Percentiles rank a stretch among this genome's conserved stretches.
These are phyloP conservation scores for Sparus aurata DNA, from an alignment of 2,797 vertebrate species.

Conservation along the genomic window DNA sequence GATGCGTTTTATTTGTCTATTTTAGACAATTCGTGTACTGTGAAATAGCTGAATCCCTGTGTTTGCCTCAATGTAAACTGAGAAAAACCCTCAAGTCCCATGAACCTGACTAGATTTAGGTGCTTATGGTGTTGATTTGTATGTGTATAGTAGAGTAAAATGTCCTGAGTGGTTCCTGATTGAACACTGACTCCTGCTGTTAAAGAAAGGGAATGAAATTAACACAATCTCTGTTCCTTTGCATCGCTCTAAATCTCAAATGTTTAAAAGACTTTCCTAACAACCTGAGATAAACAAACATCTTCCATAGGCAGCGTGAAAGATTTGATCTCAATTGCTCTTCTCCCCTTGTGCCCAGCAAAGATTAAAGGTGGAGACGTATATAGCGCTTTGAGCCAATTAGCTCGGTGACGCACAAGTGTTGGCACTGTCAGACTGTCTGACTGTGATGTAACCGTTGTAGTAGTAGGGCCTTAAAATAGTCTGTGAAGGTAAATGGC, in stretches of 20 bases:
- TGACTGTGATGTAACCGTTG: slow-evolving; percentile 37
- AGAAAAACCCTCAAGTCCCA: not conserved
- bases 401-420: slow-evolving; percentile 48
- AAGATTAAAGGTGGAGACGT: slow-evolving; percentile 42
- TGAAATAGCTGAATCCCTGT: not conserved
- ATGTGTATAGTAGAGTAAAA: not conserved
- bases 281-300: not conserved
- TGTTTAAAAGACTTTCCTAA: not conserved
- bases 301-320: not conserved
- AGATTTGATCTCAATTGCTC: slow-evolving; percentile 9
- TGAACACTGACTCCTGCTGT: slow-evolving; percentile 70
- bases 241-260: not conserved
- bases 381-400: slow-evolving; percentile 67
- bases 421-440: slow-evolving; percentile 25
- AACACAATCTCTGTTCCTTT: not conserved
- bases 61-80: not conserved
- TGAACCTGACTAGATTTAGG: not conserved
- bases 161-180: not conserved
- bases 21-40: not conserved
- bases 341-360: not conserved
- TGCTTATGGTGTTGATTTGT: not conserved
- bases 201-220: slow-evolving; percentile 15
- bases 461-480: slow-evolving; percentile 15
- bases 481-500: not conserved
- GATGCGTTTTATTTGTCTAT: not conserved